These are phyloP conservation scores for Lerema accius DNA, from an alignment of 1,140 invertebrate species.

Conservation along the genomic window DNA sequence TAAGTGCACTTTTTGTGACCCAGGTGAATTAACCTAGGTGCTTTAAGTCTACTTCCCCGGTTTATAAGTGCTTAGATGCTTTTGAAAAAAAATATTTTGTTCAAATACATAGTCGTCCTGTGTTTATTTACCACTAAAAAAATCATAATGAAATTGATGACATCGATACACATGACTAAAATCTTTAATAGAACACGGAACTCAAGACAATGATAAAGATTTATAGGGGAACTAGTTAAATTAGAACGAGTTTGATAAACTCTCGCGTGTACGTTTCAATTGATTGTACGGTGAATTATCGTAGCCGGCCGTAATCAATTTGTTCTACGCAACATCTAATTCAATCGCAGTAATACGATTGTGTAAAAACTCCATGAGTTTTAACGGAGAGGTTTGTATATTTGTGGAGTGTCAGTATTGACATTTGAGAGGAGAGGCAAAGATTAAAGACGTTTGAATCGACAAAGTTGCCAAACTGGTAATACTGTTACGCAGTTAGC, in stretches of 20 bases:
- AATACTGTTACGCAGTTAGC: background rate
- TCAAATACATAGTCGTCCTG: too few relatives aligned
- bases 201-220: background rate
- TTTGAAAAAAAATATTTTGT: too few relatives aligned
- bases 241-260: conserved; percentile 32
- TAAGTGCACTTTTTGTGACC: too few relatives aligned
- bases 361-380: conserved; percentile 43
- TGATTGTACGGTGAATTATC: conserved; percentile 52
- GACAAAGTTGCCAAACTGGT: conserved; percentile 25
- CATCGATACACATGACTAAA: background rate
- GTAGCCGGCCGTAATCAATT: conserved; percentile 52
- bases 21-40: too few relatives aligned
- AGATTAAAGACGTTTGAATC: background rate
- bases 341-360: conserved; percentile 52
- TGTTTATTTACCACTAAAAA: too few relatives aligned
- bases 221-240: background rate
- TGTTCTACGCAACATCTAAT: conserved; percentile 57
- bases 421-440: conserved; percentile 31
- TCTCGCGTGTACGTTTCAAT: conserved; percentile 32
- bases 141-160: too few relatives aligned
- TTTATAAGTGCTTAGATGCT: too few relatives aligned
- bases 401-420: conserved; percentile 24
- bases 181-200: too few relatives aligned
- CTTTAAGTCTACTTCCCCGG: too few relatives aligned
- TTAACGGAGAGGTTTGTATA: background rate